These are phyloP conservation scores for Seriola aureovittata DNA, from an alignment of 2,113 vertebrate species.

Conservation along the genomic window DNA sequence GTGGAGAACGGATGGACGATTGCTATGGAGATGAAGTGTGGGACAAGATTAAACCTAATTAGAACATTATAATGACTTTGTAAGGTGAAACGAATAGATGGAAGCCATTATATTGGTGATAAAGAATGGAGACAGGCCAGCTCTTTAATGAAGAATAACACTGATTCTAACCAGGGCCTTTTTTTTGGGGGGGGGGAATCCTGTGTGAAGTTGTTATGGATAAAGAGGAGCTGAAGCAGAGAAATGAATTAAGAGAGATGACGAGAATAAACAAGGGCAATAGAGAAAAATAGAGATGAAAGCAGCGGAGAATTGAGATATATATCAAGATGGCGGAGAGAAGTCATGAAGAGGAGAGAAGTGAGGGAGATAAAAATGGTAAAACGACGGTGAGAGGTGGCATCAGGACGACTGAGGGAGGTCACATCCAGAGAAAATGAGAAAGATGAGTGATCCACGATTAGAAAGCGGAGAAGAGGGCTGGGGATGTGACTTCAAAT, in stretches of 20 bases:
- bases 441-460: background rate
- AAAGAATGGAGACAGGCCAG: slow-evolving; percentile 33
- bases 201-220: background rate
- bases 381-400: background rate
- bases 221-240: background rate
- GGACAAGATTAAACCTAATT: slow-evolving; percentile 72
- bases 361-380: background rate
- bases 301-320: background rate
- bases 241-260: background rate
- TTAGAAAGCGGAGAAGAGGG: background rate
- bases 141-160: slow-evolving; percentile 53
- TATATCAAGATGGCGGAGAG: background rate
- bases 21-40: slow-evolving; percentile 36
- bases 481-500: no score
- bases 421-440: background rate
- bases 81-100: slow-evolving; percentile 54
- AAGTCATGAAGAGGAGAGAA: background rate
- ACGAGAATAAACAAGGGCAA: slow-evolving; percentile 11
- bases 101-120: slow-evolving; percentile 48
- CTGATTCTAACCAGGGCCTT: slow-evolving; percentile 27
- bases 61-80: slow-evolving; percentile 64
- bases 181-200: background rate
- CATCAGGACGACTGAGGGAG: background rate
- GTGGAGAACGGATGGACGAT: slow-evolving; percentile 41
- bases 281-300: background rate